These are phyloP conservation scores for Daktulosphaira vitifoliae DNA, from an alignment of 1,140 invertebrate species.

Conservation along the genomic window DNA sequence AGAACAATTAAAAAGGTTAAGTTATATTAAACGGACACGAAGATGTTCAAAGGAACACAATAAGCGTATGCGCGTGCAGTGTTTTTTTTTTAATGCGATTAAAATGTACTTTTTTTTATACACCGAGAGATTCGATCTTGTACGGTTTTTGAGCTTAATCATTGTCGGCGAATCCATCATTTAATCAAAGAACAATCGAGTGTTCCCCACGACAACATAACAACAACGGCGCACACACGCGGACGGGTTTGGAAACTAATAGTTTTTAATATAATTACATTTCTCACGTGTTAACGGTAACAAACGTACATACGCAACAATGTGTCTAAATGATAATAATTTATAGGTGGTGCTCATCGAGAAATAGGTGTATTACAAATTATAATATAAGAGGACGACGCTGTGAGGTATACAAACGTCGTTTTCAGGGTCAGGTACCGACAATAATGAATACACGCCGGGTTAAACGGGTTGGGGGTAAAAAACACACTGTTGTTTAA, in stretches of 20 bases:
- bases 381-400: neutral
- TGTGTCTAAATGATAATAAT: constrained; percentile 4
- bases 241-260: constrained; percentile 5
- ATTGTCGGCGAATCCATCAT: constrained; percentile 17
- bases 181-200: constrained; percentile 19
- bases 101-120: constrained; percentile 9
- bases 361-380: neutral
- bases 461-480: constrained; percentile 11
- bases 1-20: too few relatives aligned
- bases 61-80: too few relatives aligned
- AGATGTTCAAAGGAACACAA: too few relatives aligned
- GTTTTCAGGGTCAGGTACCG: neutral
- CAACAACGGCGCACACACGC: neutral
- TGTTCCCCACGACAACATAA: neutral
- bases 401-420: neutral
- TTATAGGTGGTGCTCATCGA: neutral
- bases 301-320: neutral
- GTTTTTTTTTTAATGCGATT: too few relatives aligned
- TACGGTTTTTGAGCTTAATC: neutral
- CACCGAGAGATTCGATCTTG: too few relatives aligned
- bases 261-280: neutral
- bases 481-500: neutral
- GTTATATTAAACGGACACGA: too few relatives aligned
- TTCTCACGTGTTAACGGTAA: neutral
- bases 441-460: neutral